phyloP scores from a whole-genome alignment of 1,140 invertebrate genomes.

The Pissodes strobi region DNA sequence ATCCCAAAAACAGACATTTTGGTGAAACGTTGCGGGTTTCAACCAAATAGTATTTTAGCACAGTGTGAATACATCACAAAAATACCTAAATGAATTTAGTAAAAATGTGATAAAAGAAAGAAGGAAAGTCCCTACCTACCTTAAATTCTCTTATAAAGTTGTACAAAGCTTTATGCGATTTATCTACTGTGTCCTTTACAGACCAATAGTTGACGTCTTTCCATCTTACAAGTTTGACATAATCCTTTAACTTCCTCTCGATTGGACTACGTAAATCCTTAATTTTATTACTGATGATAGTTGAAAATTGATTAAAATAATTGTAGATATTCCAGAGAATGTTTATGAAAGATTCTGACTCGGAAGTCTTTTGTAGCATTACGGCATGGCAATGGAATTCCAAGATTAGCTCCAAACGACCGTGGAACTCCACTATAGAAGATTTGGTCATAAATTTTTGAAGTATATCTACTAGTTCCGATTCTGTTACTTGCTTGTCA shows the following conservation, averaged over 20 bases:
- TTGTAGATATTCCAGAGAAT: constrained; percentile 84
- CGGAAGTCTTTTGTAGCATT: constrained; percentile 57
- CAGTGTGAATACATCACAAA: no score
- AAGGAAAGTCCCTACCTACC: no score
- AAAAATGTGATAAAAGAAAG: no score
- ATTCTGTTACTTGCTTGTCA: constrained; percentile 34
- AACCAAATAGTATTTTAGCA: no score
- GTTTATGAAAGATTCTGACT: constrained; percentile 63
- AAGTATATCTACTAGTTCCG: constrained; percentile 62
- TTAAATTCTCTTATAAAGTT: constrained; percentile 83
- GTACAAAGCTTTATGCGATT: constrained; percentile 84
- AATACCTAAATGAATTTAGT: no score
- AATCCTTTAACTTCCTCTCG: constrained; percentile 90
- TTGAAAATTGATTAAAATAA: constrained; percentile 82
- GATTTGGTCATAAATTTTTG: constrained; percentile 86
- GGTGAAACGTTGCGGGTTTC: no score
- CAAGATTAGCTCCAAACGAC: constrained; percentile 77
- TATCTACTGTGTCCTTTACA: constrained; percentile 85
- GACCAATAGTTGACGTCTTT: constrained; percentile 94
- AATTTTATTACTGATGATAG: constrained; percentile 67
- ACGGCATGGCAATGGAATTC: constrained; percentile 77
- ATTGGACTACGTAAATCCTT: constrained; percentile 74
- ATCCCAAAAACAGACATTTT: no score
- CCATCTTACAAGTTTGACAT: constrained; percentile 95
- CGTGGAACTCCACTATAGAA: constrained; percentile 79